Percentiles rank a stretch among this genome's conserved stretches.
Evolutionary conservation across 1,140 invertebrate genomes (phyloP).

Genomic region (Lysiphlebus fabarum): DNA sequence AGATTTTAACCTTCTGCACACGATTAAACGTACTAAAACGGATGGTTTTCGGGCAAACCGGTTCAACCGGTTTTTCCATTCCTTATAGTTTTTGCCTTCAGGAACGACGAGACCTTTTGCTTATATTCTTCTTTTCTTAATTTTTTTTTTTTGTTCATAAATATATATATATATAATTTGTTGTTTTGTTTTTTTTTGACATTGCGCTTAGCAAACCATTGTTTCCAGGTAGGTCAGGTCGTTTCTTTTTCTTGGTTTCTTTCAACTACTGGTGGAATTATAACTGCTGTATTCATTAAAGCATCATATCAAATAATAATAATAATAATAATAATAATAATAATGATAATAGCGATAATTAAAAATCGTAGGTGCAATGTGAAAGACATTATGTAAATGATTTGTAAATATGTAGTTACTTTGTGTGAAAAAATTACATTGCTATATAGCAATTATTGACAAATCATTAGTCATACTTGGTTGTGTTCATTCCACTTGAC

Average conservation of each 20-base stretch:
- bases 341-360: too few relatives aligned
- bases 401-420: constrained; percentile 6
- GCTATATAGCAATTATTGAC: constrained; percentile 12
- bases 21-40: constrained; percentile 26
- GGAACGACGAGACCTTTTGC: constrained; percentile 5
- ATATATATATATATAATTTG: background rate
- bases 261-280: too few relatives aligned
- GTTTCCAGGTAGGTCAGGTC: constrained; percentile 19
- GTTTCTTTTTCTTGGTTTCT: background rate
- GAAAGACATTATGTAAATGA: too few relatives aligned
- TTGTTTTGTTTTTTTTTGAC: constrained; percentile 2
- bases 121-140: constrained; percentile 5
- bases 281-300: too few relatives aligned
- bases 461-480: constrained; percentile 4
- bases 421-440: constrained; percentile 10
- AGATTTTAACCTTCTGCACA: constrained; percentile 21
- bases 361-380: too few relatives aligned
- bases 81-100: background rate
- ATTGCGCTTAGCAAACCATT: constrained; percentile 4
- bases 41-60: constrained; percentile 48
- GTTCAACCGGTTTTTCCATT: constrained; percentile 37
- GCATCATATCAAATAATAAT: too few relatives aligned
- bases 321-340: too few relatives aligned
- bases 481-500: constrained; percentile 13
- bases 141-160: background rate